Percentiles rank a stretch among this genome's conserved stretches.
Conservation (phyloP, 2,113 vertebrate genomes). For the Urocitellus parryii region DNA sequence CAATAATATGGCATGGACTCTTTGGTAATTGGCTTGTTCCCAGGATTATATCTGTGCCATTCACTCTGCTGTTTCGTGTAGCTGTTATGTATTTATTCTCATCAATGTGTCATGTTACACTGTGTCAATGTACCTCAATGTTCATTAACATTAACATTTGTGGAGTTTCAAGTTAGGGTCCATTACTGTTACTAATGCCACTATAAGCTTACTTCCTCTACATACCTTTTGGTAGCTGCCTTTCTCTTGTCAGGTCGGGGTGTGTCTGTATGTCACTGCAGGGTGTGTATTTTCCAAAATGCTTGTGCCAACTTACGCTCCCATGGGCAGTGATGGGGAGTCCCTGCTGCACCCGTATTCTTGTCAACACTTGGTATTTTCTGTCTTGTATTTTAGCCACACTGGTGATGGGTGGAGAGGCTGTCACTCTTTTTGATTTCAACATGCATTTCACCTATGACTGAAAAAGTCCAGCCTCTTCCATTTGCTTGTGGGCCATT, state of each 20-base stretch:
- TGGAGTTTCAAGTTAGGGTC: not conserved
- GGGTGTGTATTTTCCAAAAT: not conserved
- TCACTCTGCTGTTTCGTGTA: not conserved
- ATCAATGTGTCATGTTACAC: not conserved
- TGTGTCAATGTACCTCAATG: not conserved
- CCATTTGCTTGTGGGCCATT: not conserved
- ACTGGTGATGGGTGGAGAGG: too few species aligned
- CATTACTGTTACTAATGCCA: too few species aligned
- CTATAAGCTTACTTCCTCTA: too few species aligned
- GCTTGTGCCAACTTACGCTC: not conserved
- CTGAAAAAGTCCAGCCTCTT: not conserved
- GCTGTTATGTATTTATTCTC: not conserved
- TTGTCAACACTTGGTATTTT: not conserved
- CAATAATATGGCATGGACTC: not conserved
- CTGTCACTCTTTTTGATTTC: not conserved
- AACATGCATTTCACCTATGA: not conserved
- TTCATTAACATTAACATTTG: too few species aligned
- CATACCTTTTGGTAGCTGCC: not conserved
- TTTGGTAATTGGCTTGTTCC: not conserved
- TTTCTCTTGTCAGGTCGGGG: not conserved
- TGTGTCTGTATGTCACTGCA: not conserved
- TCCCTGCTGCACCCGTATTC: not conserved
- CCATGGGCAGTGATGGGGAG: not conserved
- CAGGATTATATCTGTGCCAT: not conserved
- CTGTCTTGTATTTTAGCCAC: not conserved